phyloP scores from a whole-genome alignment of 2,113 vertebrate species.

The Saccopteryx bilineata region DNA sequence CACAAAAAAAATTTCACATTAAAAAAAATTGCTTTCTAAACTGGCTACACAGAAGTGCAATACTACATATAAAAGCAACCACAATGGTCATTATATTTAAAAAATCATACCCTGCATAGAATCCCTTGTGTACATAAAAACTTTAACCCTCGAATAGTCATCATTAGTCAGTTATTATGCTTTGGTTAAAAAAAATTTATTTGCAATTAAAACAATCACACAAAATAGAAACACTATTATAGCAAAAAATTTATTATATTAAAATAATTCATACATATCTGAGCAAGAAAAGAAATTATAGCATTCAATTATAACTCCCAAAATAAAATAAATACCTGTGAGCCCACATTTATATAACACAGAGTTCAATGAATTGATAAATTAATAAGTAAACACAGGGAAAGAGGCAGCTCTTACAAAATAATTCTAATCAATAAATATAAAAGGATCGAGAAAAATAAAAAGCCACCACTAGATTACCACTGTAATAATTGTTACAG shows the following conservation, averaged over 20 bases:
- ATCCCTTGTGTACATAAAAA: background rate
- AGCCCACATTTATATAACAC: background rate
- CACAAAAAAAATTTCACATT: background rate
- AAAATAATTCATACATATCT: slow-evolving; percentile 1
- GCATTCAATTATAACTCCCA: background rate
- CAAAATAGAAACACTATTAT: slow-evolving; percentile 45
- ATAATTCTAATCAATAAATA: background rate
- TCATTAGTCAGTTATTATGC: background rate
- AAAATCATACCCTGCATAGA: background rate
- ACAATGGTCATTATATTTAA: background rate
- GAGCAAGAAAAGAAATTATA: background rate
- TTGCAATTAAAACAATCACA: background rate
- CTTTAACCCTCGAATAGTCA: background rate
- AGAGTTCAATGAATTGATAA: background rate
- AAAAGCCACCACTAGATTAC: background rate
- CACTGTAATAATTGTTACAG: background rate
- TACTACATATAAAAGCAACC: background rate
- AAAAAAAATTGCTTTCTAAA: background rate
- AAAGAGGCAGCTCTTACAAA: background rate
- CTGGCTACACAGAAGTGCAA: background rate
- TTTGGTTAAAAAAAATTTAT: background rate
- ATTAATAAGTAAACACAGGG: background rate
- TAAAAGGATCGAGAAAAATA: background rate
- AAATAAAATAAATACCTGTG: slow-evolving; percentile 33
- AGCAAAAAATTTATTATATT: background rate